A percentile compares a stretch with the other conserved stretches of the same genome.
Conservation (phyloP, 2,113 vertebrate genomes). For the Penelope pileata region DNA sequence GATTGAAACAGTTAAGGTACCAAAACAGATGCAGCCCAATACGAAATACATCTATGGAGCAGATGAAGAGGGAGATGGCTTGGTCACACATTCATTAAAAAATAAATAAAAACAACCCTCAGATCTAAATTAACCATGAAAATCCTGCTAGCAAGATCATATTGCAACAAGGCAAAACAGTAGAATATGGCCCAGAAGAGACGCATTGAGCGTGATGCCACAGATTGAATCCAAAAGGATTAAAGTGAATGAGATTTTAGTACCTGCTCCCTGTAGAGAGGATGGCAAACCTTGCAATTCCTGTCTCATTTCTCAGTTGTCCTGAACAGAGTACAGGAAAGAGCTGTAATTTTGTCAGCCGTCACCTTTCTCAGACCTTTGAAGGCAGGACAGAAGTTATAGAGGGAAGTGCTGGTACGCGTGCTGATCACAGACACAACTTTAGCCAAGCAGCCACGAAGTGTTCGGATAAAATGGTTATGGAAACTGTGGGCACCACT, state of each 20-base stretch:
- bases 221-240: background rate
- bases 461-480: background rate
- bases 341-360: background rate
- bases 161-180: rapidly evolving
- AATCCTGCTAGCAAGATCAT: background rate
- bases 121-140: background rate
- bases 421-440: background rate
- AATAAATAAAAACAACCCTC: background rate
- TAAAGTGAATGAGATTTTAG: background rate
- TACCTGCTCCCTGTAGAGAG: background rate
- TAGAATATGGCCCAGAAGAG: background rate
- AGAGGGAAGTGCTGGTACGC: background rate
- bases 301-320: background rate
- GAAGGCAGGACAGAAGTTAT: background rate
- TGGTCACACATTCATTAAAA: background rate
- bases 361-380: background rate
- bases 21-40: constrained; percentile 21
- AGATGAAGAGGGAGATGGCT: background rate
- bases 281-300: background rate
- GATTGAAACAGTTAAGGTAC: constrained; percentile 37
- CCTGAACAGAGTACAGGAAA: background rate
- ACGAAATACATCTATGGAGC: constrained; percentile 1
- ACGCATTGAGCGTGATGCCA: rapidly evolving
- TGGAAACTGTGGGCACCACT: background rate
- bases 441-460: background rate